Evolutionary conservation across 2,888 invertebrate genomes (phyloP), one percentile per base, ranked within the genome.

Genomic region (Unio pictorum): DNA sequence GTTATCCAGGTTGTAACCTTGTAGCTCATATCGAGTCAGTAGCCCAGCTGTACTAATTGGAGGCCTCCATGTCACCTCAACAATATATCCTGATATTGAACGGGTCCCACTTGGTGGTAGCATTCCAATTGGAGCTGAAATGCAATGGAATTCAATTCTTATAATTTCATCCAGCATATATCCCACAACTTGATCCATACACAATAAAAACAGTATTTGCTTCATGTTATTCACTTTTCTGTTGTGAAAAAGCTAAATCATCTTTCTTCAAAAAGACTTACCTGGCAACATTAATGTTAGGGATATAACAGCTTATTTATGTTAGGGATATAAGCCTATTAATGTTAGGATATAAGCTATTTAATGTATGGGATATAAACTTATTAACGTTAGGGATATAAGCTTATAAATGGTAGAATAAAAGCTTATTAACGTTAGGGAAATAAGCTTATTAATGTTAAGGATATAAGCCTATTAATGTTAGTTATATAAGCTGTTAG

Each of bases 121-220:
- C 34, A 89, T 87, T n/a, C 85, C 86, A 64, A 76, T 77, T 17
- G 89, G 89, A 26, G 86, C 89, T 89, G 80, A 26, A 79, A 72
- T 60, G 26, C 28, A 57, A 30, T 68, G 17, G 26, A 54, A 59
- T n/a, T 7, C 18, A 45, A 61, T 34, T 18, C 7, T 23, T 23
- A 20, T 15, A 57, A 7, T 66, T 11, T 34, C 15, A 55, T 17
- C 23, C 18, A 26, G 18, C 15, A 23, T 15, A 23, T 59, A 11
- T 59, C 20, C 18, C 20, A 17, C 1, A 58, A 23, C 26, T 56
- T 56, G 30, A 23, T 55, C 58, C 11, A 30, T 57, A 3, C 28
- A 26, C 6, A 20, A 67, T 5, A 67, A 23, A 45, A 55, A 28
- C 3, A 60, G 61, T 23, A 66, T 34, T 20, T 60, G 28, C 20